Evolutionary conservation across 2,888 invertebrate species (phyloP), one percentile per base, ranked within the genome.

Genomic region (Mimumesa dahlbomi): DNA sequence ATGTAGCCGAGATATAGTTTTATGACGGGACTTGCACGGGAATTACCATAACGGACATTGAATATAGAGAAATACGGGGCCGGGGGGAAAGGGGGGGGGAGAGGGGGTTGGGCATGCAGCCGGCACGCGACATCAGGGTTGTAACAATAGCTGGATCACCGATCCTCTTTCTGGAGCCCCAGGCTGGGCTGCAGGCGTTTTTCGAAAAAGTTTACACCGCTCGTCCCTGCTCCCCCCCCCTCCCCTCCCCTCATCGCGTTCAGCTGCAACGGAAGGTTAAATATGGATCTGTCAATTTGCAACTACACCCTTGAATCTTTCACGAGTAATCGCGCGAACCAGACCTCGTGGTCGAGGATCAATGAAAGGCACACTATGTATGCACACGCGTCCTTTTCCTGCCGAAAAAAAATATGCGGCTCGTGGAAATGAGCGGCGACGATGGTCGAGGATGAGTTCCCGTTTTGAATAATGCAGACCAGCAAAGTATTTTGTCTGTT

Each of bases 41-140:
- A 84, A 84, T 84, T 84, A 82, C 73, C 84, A 85, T 85, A 77
- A 79, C 67, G 46, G 43, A 19, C 50, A 21, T 22, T 7, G 62
- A n/a, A 22, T n/a, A 6, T 31, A 14, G 14, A n/a, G 45, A 25
- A 62, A 62, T 11, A 34, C 4, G 40, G 21, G 58, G 40, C 49
- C 42, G 25, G 59, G n/a, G 40, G 11, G 31, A 18, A 14, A 59
- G 36, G 57, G 49, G 42, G 18, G 49, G 48, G 68, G 42, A 45
- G 57, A 45, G 53, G 52, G 59, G 34, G 38, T 25, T 22, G 65
- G 72, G 53, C 72, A 77, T 70, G 71, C 76, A 82, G 68, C 77
- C 79, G 83, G 78, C 85, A 84, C 82, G 84, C 77, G 77, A 77
- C 79, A 75, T 46, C 40, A 48, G 63, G 65, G 61, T 64, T 54